Percentiles rank a stretch among this genome's conserved stretches.
These are phyloP conservation scores for Hyposmocoma kahamanoa DNA, from an alignment of 1,140 invertebrate species.

Conservation along the genomic window DNA sequence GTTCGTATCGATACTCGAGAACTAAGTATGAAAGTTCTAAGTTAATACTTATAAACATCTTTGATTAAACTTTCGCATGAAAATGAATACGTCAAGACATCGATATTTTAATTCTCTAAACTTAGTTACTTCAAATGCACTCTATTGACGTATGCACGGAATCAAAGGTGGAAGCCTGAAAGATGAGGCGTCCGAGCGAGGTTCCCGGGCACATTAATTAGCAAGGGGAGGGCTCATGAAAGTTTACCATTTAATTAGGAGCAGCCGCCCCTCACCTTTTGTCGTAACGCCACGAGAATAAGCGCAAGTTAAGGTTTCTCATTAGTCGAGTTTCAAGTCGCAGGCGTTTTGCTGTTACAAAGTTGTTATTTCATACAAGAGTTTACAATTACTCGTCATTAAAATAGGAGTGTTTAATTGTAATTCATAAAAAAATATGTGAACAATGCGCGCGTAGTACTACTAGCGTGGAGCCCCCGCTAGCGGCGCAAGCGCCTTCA, in stretches of 20 bases:
- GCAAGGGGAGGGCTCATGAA: slow-evolving; percentile 58
- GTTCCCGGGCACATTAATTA: slow-evolving; percentile 67
- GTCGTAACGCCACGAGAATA: slow-evolving; percentile 39
- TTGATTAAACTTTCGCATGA: slow-evolving; percentile 7
- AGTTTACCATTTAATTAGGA: slow-evolving; percentile 74
- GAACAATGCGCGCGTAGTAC: too few species aligned
- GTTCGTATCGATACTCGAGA: slow-evolving; percentile 46
- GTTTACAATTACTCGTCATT: too few species aligned
- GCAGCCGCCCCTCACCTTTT: slow-evolving; percentile 47
- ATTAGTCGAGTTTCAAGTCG: slow-evolving; percentile 31
- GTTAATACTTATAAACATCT: slow-evolving; percentile 8
- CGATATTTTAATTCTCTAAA: too few species aligned
- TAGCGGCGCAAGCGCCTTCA: slow-evolving; percentile 39
- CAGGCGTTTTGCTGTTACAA: too few species aligned
- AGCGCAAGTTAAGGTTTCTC: slow-evolving; percentile 36
- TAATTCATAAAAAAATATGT: too few species aligned
- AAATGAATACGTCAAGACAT: neutral
- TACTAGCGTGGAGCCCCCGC: too few species aligned
- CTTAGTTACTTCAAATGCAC: too few species aligned
- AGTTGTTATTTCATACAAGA: too few species aligned
- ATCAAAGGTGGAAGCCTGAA: too few species aligned
- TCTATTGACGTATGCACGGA: too few species aligned
- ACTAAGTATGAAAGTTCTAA: slow-evolving; percentile 23
- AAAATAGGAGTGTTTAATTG: too few species aligned
- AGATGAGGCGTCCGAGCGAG: slow-evolving; percentile 42